Evolutionary conservation across 2,797 vertebrate species (phyloP), one percentile per base, ranked within the genome.

Genomic region (Kryptopterus vitreolus): DNA sequence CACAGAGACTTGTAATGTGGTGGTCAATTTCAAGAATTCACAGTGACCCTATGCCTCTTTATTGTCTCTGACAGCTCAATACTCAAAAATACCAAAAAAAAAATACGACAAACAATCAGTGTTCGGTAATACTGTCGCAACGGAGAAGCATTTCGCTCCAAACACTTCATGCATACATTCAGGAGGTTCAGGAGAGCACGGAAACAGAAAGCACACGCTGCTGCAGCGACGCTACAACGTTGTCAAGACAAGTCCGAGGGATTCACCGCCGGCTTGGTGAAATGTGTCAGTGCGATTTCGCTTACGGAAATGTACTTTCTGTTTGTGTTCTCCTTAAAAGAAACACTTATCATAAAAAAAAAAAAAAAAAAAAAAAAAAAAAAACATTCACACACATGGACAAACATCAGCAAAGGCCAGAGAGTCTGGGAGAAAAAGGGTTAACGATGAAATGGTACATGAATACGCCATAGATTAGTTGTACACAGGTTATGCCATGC

Each of bases 91-190:
- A 81, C 43, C 70, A 80, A 68, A 55, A 75, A 61, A 43, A 6
- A 43, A 43, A 1, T 7, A 43, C 38, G 10, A 43, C 38, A 43
- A 43, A 43, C 72, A 73, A 77, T 83, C 66, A 65, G 85, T 87
- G 80, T 89, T 89, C 86, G 82, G 85, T 94, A 95, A 95, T 95
- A 95, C 94, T 94, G 94, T 93, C 88, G 87, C 91, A n/a, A 72
- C 70, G 82, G 87, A 66, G 89, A 91, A 89, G 89, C 87, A 12
- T 59, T 75, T 43, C 57, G 89, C 90, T 87, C 92, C 86, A 88
- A 90, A 93, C 93, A 93, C 92, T 93, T 95, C 92, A 95, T 92
- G 90, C 91, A 87, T 92, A 92, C 92, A 94, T 93, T 94, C 92
- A 93, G 91, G 91, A 93, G 91, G 91, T 91, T 77, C 80, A 52